Evolutionary conservation across 2,888 invertebrate genomes (phyloP).

Genomic region (Sisyra terminalis): DNA sequence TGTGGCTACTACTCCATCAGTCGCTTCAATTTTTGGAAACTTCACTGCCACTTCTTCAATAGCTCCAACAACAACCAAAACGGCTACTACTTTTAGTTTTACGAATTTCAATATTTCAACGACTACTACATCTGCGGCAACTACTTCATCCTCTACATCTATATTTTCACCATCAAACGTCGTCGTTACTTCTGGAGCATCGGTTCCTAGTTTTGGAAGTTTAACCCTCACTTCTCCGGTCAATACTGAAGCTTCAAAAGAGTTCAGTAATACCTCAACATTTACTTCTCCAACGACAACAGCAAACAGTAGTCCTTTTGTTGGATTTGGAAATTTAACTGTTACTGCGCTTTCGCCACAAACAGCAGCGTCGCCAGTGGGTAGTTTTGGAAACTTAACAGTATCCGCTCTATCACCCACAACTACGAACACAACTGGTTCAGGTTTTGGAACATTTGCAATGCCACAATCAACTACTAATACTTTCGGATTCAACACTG

Average conservation of each 20-base stretch:
- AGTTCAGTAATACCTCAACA: constrained; percentile 1
- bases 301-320: constrained; percentile 11
- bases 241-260: background rate
- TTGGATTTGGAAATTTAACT: constrained; percentile 10
- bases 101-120: background rate
- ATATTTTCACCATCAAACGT: constrained; percentile 9
- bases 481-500: constrained; percentile 8
- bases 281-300: constrained; percentile 9
- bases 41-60: background rate
- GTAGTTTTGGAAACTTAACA: background rate
- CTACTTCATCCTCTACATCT: constrained; percentile 1
- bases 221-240: background rate
- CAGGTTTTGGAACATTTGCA: constrained; percentile 6
- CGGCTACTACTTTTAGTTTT: background rate
- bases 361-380: constrained; percentile 5
- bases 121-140: no score
- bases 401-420: background rate
- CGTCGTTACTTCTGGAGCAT: background rate
- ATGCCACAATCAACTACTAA: constrained; percentile 1
- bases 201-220: background rate
- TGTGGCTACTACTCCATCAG: background rate
- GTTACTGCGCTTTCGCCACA: constrained; percentile 10
- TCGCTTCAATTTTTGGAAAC: no score
- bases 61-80: background rate
- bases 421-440: background rate